Evolutionary conservation across 2,113 vertebrate species (phyloP).

Genomic region (Myocastor coypus): DNA sequence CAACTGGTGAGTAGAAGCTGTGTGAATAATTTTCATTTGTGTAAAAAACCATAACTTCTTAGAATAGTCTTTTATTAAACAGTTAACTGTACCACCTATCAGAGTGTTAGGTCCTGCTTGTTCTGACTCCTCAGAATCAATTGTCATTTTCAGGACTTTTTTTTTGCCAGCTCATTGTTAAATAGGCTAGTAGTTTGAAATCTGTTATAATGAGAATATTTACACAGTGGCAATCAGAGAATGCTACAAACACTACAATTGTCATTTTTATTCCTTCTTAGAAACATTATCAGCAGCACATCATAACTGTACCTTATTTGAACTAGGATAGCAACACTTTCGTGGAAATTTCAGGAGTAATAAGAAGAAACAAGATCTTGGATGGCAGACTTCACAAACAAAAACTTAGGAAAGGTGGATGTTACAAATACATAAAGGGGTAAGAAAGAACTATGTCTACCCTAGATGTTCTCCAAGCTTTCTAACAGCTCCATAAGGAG

Average conservation of each 20-base stretch:
- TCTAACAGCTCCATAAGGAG: background rate
- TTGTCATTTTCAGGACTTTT: background rate
- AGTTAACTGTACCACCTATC: background rate
- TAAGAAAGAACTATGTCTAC: background rate
- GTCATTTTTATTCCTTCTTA: background rate
- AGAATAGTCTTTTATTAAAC: background rate
- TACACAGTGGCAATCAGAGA: constrained; percentile 22
- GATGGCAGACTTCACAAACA: background rate
- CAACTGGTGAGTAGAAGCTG: background rate
- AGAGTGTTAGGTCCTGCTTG: background rate
- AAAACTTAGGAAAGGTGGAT: constrained; percentile 37
- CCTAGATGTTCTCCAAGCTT: background rate
- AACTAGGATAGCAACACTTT: background rate
- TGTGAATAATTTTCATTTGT: background rate
- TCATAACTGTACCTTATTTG: background rate
- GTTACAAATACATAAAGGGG: constrained; percentile 6
- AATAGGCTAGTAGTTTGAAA: constrained; percentile 47
- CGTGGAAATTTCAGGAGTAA: constrained; percentile 33
- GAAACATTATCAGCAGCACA: constrained; percentile 17
- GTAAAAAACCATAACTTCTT: background rate
- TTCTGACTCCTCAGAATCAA: background rate
- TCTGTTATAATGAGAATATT: constrained; percentile 35
- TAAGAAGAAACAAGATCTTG: background rate
- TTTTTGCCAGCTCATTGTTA: constrained; percentile 16
- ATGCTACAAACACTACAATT: background rate